A percentile compares a stretch with the other conserved stretches of the same genome.
These are phyloP conservation scores for Leptinotarsa lineolata DNA, from an alignment of 1,140 invertebrate species.

Conservation along the genomic window DNA sequence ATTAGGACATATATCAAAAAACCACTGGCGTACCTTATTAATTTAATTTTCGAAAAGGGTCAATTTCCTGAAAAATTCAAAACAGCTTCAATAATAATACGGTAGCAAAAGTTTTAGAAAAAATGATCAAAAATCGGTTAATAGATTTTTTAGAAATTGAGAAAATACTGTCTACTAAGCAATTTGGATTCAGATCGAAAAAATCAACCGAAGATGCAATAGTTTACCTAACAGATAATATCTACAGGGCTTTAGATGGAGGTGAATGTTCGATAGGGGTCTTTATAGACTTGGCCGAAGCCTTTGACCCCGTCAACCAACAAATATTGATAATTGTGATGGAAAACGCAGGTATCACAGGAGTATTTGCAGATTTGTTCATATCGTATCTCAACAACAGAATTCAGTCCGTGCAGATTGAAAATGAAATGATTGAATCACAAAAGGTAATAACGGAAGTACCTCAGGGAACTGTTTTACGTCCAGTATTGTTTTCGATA, in stretches of 20 bases:
- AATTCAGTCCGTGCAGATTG: background rate
- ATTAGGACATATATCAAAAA: background rate
- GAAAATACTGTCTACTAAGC: background rate
- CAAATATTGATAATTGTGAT: background rate
- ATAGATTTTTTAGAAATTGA: background rate
- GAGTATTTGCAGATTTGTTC: background rate
- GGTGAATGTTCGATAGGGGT: background rate
- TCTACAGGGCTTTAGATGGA: background rate
- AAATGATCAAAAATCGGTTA: background rate
- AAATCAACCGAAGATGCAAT: background rate
- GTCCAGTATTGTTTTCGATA: background rate
- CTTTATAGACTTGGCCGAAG: background rate
- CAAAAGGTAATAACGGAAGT: background rate
- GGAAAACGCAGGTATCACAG: background rate
- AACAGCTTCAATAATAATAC: background rate
- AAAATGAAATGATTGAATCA: slow-evolving; percentile 1
- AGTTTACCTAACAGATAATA: background rate
- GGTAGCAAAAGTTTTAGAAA: background rate
- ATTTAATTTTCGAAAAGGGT: background rate
- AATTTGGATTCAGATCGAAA: background rate
- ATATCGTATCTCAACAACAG: background rate
- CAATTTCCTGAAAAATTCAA: background rate
- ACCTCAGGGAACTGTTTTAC: background rate
- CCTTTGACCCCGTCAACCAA: background rate
- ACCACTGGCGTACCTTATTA: background rate